A percentile compares a stretch with the other conserved stretches of the same genome.
Evolutionary conservation across 1,140 invertebrate genomes (phyloP).

Genomic region (Telenomus remus): DNA sequence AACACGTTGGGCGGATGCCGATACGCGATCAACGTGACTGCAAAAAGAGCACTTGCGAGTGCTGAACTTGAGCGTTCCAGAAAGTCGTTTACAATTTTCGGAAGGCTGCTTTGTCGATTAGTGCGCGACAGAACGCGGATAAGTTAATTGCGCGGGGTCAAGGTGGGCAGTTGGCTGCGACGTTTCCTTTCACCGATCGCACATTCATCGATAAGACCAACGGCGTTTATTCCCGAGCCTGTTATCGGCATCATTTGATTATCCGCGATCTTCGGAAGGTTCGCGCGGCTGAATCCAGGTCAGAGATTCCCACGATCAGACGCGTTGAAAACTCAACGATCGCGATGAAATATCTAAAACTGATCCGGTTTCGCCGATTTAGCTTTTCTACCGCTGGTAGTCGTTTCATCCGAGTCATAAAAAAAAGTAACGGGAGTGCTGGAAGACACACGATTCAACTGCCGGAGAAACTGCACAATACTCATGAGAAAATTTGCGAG

Average conservation of each 20-base stretch:
- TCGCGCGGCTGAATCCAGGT: slow-evolving; percentile 1
- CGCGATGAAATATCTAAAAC: neutral
- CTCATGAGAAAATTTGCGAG: slow-evolving; percentile 24
- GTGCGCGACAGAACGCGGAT: slow-evolving; percentile 32
- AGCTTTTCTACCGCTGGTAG: neutral
- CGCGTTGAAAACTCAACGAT: neutral
- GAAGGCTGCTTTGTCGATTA: slow-evolving; percentile 26
- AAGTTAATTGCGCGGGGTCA: slow-evolving; percentile 50
- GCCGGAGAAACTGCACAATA: slow-evolving; percentile 10
- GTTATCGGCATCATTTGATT: slow-evolving; percentile 34
- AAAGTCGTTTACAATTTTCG: neutral
- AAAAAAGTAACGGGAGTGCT: neutral
- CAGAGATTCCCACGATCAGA: slow-evolving; percentile 9
- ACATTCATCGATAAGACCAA: slow-evolving; percentile 45
- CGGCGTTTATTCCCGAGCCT: slow-evolving; percentile 16
- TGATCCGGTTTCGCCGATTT: neutral
- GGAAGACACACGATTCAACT: too few species aligned
- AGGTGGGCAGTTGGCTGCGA: slow-evolving; percentile 24
- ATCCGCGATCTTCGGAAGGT: slow-evolving; percentile 4
- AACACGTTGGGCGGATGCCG: slow-evolving; percentile 20
- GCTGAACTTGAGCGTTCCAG: slow-evolving; percentile 2
- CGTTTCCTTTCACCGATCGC: slow-evolving; percentile 53
- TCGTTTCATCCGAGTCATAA: neutral
- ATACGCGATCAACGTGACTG: slow-evolving; percentile 33
- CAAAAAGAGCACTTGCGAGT: too few species aligned